phyloP scores from a whole-genome alignment of 2,797 vertebrate genomes.

The Tarsius wallacei region DNA sequence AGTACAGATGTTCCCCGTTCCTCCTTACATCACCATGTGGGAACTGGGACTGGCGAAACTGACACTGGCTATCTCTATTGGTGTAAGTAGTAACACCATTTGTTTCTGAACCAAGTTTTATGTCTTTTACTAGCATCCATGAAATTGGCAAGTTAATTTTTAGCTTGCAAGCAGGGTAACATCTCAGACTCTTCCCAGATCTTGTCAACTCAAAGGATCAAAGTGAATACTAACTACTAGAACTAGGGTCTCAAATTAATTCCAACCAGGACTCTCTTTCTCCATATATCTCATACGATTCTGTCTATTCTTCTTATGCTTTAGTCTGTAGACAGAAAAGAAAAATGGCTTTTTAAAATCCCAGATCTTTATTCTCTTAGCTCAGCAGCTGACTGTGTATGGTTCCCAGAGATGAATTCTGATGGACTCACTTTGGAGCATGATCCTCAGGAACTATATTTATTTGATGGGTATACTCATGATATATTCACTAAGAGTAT shows the following conservation, averaged over 20 bases:
- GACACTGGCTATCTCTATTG: neutral
- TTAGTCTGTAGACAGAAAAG: neutral
- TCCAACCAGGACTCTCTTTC: neutral
- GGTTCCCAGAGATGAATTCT: neutral
- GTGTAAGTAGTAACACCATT: neutral
- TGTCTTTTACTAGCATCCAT: neutral
- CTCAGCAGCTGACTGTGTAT: neutral
- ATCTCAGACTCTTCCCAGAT: neutral
- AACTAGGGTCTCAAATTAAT: constrained; percentile 12
- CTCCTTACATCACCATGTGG: neutral
- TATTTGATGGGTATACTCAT: neutral
- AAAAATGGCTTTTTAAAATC: neutral
- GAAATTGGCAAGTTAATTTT: neutral
- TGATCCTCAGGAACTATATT: neutral
- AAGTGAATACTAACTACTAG: neutral
- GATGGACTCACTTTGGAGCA: neutral
- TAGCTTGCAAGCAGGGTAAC: neutral
- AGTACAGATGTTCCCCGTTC: neutral
- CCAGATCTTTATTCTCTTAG: neutral
- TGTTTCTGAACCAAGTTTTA: constrained; percentile 34
- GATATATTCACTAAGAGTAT: neutral
- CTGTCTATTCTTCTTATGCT: neutral
- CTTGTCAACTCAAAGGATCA: neutral
- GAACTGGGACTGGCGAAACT: neutral
- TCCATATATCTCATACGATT: neutral